Evolutionary conservation across 2,113 vertebrate genomes (phyloP), one percentile per base, ranked within the genome.

Genomic region (Sterna hirundo): DNA sequence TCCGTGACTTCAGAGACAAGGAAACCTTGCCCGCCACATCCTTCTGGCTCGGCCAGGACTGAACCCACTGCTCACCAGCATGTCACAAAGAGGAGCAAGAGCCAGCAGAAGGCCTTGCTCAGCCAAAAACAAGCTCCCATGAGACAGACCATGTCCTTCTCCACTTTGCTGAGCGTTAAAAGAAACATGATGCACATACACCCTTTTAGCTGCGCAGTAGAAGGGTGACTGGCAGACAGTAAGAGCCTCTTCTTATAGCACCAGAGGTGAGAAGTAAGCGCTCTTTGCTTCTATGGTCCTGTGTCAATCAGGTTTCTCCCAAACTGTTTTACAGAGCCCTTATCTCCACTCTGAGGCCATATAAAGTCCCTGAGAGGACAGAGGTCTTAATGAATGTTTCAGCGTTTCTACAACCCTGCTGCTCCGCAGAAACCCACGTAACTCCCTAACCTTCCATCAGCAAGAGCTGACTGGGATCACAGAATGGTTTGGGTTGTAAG

Each of bases 71-170:
- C 64, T 86, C 23, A 60, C 20, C 20, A 51, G 18, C 0, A 2
- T 4, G 18, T 4, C 8, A 4, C 26, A 32, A 55, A 26, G 9
- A 66, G 25, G 17, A 74, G 46, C 22, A 13, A 38, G 22, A 71
- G 27, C 17, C 58, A 86, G 36, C 23, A 70, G 34, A 76, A 78
- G 68, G 64, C 71, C 87, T 44, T 10, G 25, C 62, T 74, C 44
- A 49, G 64, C 18, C 21, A 51, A 58, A 93, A 81, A 4, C 34
- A 23, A 92, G 40, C 49, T 79, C 47, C 47, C 27, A 54, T 0
- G 0, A 89, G 57, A 40, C 17, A 54, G n/a, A 23, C 3, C 0
- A 0, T 0, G 0, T 30, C 47, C 42, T 42, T 26, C 44, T 85
- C 18, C 27, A 9, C 22, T 71, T 29, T 44, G 36, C 55, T n/a